phyloP scores from a whole-genome alignment of 2,888 invertebrate genomes.

The Tipula lateralis region DNA sequence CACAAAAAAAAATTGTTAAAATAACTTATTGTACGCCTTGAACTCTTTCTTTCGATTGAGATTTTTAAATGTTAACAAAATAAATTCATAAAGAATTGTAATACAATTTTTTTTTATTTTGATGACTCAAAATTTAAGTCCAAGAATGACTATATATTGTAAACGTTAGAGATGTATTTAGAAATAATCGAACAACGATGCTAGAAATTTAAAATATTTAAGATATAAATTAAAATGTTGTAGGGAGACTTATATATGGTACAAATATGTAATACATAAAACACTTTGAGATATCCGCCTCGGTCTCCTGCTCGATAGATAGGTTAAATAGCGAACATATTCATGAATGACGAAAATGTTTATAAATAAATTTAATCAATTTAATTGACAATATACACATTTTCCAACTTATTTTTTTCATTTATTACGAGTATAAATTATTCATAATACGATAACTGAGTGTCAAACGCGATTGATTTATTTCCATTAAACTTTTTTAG shows the following conservation, averaged over 20 bases:
- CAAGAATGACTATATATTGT: constrained; percentile 4
- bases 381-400: neutral
- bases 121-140: constrained; percentile 11
- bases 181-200: neutral
- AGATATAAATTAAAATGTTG: neutral
- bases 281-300: constrained; percentile 11
- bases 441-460: neutral
- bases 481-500: neutral
- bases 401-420: neutral
- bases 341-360: neutral
- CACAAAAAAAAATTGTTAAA: neutral
- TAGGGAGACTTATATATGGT: neutral
- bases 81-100: neutral
- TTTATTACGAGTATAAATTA: neutral
- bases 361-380: neutral
- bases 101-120: neutral
- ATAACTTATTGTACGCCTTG: neutral
- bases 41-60: constrained; percentile 11
- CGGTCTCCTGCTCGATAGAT: too few species aligned
- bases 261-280: neutral
- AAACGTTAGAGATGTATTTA: neutral
- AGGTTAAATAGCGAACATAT: neutral
- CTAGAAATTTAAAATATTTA: neutral
- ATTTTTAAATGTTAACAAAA: constrained; percentile 14
- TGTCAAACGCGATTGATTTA: neutral